These are phyloP conservation scores for Melanostoma mellinum DNA, from an alignment of 2,888 invertebrate genomes.

Conservation along the genomic window DNA sequence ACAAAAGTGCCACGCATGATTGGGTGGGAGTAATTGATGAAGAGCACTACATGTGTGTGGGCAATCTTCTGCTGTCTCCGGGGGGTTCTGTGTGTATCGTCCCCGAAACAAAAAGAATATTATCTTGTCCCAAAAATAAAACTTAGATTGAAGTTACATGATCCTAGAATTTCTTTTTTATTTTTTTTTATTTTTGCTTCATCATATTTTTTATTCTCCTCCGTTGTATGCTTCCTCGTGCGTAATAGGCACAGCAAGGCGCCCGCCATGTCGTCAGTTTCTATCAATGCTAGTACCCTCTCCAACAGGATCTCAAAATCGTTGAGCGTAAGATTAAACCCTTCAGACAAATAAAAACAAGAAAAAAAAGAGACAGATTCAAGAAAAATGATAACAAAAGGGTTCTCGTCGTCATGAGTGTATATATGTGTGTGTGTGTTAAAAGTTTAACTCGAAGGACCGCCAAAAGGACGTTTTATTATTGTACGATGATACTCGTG, in stretches of 20 bases:
- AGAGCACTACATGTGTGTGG: slow-evolving; percentile 25
- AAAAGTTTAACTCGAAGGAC: slow-evolving; percentile 14
- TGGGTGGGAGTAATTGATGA: slow-evolving; percentile 64
- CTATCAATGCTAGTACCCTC: slow-evolving; percentile 38
- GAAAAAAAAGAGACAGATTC: neutral
- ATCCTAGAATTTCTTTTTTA: slow-evolving; percentile 33
- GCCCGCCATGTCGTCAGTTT: slow-evolving; percentile 15
- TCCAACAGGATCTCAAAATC: slow-evolving; percentile 42
- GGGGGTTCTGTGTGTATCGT: slow-evolving; percentile 1
- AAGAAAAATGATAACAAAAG: slow-evolving; percentile 40
- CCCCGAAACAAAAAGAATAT: slow-evolving; percentile 36
- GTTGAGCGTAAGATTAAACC: slow-evolving; percentile 69
- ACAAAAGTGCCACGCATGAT: slow-evolving; percentile 63
- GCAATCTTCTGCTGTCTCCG: neutral
- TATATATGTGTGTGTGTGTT: slow-evolving; percentile 31
- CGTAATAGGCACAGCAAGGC: slow-evolving; percentile 29
- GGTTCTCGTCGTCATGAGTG: slow-evolving; percentile 6
- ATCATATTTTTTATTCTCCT: slow-evolving; percentile 41
- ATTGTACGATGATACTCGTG: slow-evolving; percentile 57
- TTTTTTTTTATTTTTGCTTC: slow-evolving; percentile 13
- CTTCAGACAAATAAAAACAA: slow-evolving; percentile 49
- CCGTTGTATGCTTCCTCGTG: slow-evolving; percentile 40
- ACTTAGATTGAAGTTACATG: slow-evolving; percentile 56
- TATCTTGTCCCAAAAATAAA: slow-evolving; percentile 56
- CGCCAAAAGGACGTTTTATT: slow-evolving; percentile 57